These are phyloP conservation scores for Latrodectus hesperus DNA, from an alignment of 2,888 invertebrate species.

Conservation along the genomic window DNA sequence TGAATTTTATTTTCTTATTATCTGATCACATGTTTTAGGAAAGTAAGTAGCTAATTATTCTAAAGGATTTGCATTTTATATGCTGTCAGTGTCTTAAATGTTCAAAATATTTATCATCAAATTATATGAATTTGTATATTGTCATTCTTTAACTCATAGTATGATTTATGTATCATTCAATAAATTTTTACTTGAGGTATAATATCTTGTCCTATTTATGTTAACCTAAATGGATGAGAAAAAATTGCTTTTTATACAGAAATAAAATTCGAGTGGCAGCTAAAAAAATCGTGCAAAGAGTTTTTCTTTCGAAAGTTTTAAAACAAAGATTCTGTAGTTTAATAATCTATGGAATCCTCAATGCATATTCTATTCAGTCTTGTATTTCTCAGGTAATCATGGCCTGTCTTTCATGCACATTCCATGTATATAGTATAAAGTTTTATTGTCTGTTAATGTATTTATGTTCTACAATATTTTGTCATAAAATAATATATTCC, in stretches of 20 bases:
- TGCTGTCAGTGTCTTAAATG: no score
- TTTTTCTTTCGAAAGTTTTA: background rate
- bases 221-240: background rate
- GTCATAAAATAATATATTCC: constrained; percentile 34
- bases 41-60: no score
- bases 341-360: background rate
- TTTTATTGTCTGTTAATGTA: constrained; percentile 24
- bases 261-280: background rate
- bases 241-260: background rate
- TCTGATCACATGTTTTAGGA: no score
- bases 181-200: no score
- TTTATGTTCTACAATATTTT: constrained; percentile 22
- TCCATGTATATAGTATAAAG: constrained; percentile 54
- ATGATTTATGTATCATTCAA: no score
- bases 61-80: no score
- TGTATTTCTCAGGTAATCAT: constrained; percentile 35
- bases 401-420: constrained; percentile 58
- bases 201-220: no score
- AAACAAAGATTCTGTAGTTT: background rate
- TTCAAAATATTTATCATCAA: no score
- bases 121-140: no score
- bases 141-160: no score
- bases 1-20: no score
- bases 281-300: no score
- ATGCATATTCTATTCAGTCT: constrained; percentile 6